Percentiles rank a stretch among this genome's conserved stretches.
Evolutionary conservation across 2,797 vertebrate species (phyloP).

Genomic region (Cygnus olor): DNA sequence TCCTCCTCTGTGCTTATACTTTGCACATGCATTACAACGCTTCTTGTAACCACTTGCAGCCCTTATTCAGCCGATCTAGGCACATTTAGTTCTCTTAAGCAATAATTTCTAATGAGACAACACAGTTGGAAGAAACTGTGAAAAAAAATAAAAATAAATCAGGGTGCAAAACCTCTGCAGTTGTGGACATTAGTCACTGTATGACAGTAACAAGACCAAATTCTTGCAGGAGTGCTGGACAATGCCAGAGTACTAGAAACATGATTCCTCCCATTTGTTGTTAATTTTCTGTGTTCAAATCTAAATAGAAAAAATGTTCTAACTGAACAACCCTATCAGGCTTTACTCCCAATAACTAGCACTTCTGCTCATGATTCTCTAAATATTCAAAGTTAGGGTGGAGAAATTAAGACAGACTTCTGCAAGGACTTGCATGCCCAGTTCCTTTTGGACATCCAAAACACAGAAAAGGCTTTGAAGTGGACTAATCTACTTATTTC

Average conservation of each 20-base stretch:
- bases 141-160: no score
- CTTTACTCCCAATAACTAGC: background rate
- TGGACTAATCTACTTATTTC: background rate
- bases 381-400: background rate
- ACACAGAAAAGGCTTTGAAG: background rate
- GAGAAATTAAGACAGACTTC: background rate
- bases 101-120: background rate
- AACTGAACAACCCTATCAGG: background rate
- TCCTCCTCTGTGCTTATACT: background rate
- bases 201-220: background rate
- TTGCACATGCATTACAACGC: background rate
- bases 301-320: background rate
- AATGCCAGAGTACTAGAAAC: background rate
- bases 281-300: background rate
- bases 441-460: background rate
- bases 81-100: background rate
- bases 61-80: background rate
- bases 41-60: background rate
- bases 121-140: background rate
- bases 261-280: background rate
- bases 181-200: background rate
- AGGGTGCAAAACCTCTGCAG: background rate
- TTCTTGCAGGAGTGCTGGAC: background rate
- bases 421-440: background rate
- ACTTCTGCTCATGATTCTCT: background rate